Evolutionary conservation across 2,113 vertebrate genomes (phyloP), one percentile per base, ranked within the genome.

Genomic region (Elachura formosa): DNA sequence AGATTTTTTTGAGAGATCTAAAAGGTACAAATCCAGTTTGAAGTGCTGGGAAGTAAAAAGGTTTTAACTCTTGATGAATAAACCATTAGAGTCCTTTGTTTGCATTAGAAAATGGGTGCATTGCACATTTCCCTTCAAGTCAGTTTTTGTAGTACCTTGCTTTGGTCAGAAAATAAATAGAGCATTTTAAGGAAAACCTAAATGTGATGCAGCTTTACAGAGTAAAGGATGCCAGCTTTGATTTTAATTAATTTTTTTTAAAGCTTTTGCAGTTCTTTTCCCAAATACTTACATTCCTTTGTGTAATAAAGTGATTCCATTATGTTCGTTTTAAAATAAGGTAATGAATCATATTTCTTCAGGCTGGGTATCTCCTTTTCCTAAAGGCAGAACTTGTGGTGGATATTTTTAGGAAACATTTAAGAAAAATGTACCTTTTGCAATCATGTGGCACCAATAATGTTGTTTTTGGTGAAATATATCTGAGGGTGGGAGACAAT

Each of bases 41-140:
- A 96, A 95, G 94, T 83, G 38, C 58, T 90, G 66, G 25, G 41
- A 87, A 93, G 54, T 88, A 90, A 78, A 95, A 79, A 72, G 52
- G 49, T 80, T 97, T 96, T 92, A 95, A 76, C 73, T 91, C 93
- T 40, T 67, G 92, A 96, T 97, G 93, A 97, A 97, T 97, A 97
- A 98, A 97, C 86, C 91, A 97, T 97, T 92, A 88, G 66, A 90
- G 72, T 87, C 36, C 89, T 97, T 97, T 91, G 89, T 96, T 97
- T 96, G 88, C 93, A 49, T 49, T 58, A 46, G 52, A 96, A 97
- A 96, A 95, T 61, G 41, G 90, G 34, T 66, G 68, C 80, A 74
- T 85, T 96, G 74, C 33, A 5, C 72, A 34, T 94, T 97, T 96
- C 59, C 62, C 62, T 93, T 90, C 67, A 87, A 91, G 63, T 89